Evolutionary conservation across 2,113 vertebrate genomes (phyloP), one percentile per base, ranked within the genome.

Genomic region (Gracilinanus agilis): DNA sequence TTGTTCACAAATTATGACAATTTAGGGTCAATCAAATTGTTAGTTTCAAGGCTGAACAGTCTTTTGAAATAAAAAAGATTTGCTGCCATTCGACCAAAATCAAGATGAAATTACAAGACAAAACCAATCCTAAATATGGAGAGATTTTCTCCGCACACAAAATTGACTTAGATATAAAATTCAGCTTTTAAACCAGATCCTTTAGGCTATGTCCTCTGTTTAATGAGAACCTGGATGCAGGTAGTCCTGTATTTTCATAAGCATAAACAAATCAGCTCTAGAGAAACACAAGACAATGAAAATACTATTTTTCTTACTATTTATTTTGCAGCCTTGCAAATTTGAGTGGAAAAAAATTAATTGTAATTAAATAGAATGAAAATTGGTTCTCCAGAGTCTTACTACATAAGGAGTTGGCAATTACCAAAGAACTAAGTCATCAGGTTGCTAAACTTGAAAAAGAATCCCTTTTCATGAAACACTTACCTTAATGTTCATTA

Each of bases 21-120:
- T 19, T 0, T 90, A 94, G 19, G 94, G 54, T 93, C 93, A 95
- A 29, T 16, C 29, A 93, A 54, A 88, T 90, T 98, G 97, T 96
- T 96, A 34, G 92, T 13, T 95, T 83, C 97, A 98, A 97, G 96
- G 90, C 95, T 96, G 89, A 90, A 91, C 96, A 98, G 54, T 54
- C 97, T 94, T 83, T 97, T 90, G 89, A 97, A 97, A 8, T 7
- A 24, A 95, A 94, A 91, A 94, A 94, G 88, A 88, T 24, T 6
- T 90, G 25, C 94, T 40, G 96, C 29, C 90, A 92, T 93, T 95
- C 95, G 83, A 95, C 96, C 93, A 96, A 95, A 97, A 94, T 96
- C 92, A 96, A 53, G 44, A 53, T 53, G 44, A 53, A 53, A 83
- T 40, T 40, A 83, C 2, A 83, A 8, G 40, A 23, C 6, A 23